Conservation (phyloP, 2,797 vertebrate genomes). For the Pelochelys cantorii region DNA sequence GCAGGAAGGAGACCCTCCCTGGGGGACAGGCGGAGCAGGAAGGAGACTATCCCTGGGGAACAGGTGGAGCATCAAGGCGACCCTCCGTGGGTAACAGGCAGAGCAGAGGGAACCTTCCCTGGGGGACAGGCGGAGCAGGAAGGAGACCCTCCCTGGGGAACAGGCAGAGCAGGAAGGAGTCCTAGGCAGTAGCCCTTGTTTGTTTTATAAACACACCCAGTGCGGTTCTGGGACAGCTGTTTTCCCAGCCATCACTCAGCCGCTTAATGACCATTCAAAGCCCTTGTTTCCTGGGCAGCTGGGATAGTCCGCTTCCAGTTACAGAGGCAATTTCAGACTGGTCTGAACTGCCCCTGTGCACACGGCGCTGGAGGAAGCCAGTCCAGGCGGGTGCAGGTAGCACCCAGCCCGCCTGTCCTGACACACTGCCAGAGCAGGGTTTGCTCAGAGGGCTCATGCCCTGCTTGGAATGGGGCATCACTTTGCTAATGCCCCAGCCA, state of each 20-base stretch:
- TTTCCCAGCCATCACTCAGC: neutral
- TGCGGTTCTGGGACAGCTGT: neutral
- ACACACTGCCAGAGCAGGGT: neutral
- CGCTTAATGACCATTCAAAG: neutral
- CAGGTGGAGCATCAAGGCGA: neutral
- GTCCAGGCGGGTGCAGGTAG: neutral
- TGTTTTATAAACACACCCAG: neutral
- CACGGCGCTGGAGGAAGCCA: neutral
- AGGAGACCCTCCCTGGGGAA: neutral
- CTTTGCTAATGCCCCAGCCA: neutral
- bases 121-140: too few relatives aligned
- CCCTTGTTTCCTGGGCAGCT: neutral
- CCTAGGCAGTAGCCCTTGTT: neutral
- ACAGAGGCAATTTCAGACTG: neutral
- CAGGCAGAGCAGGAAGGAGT: neutral
- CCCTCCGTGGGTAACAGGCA: accelerated
- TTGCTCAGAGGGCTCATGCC: neutral
- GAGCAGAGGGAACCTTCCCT: too few relatives aligned
- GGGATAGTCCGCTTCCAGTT: neutral
- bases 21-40: too few relatives aligned
- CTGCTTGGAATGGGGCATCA: neutral
- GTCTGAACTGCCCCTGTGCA: neutral
- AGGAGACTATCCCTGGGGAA: too few relatives aligned
- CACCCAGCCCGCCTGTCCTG: neutral
- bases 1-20: too few relatives aligned